Evolutionary conservation across 2,797 vertebrate species (phyloP).

Genomic region (Falco novaeseelandiae): DNA sequence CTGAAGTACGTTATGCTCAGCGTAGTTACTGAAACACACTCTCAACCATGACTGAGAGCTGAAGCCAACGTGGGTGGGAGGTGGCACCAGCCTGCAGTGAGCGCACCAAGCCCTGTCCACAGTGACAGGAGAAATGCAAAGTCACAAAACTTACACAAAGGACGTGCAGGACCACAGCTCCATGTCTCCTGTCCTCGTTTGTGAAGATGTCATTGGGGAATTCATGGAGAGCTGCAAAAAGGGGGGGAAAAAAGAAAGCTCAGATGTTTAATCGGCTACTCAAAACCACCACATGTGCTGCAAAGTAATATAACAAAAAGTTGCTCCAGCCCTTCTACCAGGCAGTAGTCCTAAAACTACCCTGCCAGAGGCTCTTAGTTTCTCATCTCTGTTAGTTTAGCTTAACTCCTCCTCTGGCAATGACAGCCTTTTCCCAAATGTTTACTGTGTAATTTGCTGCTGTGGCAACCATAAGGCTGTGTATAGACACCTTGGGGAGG

Average conservation of each 20-base stretch:
- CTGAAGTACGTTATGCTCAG: neutral
- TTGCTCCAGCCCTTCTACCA: neutral
- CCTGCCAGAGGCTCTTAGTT: neutral
- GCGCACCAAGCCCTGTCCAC: rapidly evolving
- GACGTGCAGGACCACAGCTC: slow-evolving; percentile 91
- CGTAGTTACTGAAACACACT: neutral
- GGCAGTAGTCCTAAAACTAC: neutral
- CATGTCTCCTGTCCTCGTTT: slow-evolving; percentile 86
- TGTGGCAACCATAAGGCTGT: neutral
- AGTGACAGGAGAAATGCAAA: neutral
- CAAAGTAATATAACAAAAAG: neutral
- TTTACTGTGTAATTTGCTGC: neutral
- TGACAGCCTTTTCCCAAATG: neutral
- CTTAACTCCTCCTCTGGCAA: neutral
- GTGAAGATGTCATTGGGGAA: slow-evolving; percentile 91
- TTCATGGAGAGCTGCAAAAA: slow-evolving; percentile 89
- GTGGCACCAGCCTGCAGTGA: neutral
- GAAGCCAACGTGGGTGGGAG: neutral
- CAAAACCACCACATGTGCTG: rapidly evolving
- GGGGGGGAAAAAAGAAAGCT: slow-evolving; percentile 4
- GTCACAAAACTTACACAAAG: slow-evolving; percentile 88
- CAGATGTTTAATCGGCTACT: slow-evolving; percentile 20
- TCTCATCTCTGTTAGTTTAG: neutral
- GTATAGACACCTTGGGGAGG: neutral
- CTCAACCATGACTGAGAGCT: neutral